Base-by-base conservation (phyloP, 2,888 invertebrate genomes). In the Spatulosminthurus flaviceps region DNA sequence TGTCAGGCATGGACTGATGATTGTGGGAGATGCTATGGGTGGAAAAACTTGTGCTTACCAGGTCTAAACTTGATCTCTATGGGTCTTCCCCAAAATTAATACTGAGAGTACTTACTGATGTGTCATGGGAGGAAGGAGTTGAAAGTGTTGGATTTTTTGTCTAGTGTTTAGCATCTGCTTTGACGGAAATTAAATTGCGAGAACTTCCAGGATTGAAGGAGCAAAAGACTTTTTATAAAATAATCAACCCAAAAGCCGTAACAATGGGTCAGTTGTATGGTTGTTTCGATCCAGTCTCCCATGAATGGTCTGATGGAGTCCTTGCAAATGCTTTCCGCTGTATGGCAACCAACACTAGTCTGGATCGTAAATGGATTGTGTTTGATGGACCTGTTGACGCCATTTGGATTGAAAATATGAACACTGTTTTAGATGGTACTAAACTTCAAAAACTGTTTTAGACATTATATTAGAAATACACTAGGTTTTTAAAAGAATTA, bases 351-450 rank as follows among this genome's bases (percentile, higher is more conserved):
- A 93, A 93, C 13, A 88, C 91, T 0, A 91, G 91, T 0, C 88
- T 89, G 0, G 96, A 96, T 86, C 91, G 96, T 75, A 95, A 95
- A 87, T 98, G 97, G 97, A 93, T 98, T 41, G 77, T 98, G 84
- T 95, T 98, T 88, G 97, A 98, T 88, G 97, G 98, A 0, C 96
- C 97, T 0, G 96, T 97, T 5, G 97, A 98, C 89, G 95, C 96
- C 5, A 93, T 96, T 13, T 98, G 97, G 97, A 96, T 97, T 85
- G 97, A 98, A 89, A 96, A 96, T 89, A 94, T 98, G 92, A 97
- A 98, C 88, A 97, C 97, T 0, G 94, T 94, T 73, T 90, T 98
- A 11, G 97, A 98, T 87, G 97, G 77, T 77, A 43, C 16, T 9
- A 34, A 34, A n/a, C n/a, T n/a, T n/a, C n/a, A n/a, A n/a, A n/a